Evolutionary conservation across 2,888 invertebrate species (phyloP).

Genomic region (Lissocephala sabroskyi): DNA sequence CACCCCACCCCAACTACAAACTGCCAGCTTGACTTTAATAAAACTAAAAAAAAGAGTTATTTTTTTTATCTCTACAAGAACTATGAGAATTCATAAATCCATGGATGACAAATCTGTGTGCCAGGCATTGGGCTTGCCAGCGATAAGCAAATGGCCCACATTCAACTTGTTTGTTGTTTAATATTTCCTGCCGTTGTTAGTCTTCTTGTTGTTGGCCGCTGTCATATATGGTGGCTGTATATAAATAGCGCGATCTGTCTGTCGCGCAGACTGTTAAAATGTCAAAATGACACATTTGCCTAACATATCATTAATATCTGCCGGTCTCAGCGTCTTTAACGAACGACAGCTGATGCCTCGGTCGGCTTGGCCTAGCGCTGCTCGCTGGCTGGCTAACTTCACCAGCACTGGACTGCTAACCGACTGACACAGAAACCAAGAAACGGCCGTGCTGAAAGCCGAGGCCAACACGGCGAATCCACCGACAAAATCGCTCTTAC

Average conservation of each 20-base stretch:
- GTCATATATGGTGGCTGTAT: constrained; percentile 15
- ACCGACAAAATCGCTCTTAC: constrained; percentile 13
- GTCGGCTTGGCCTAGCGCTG: too few species aligned
- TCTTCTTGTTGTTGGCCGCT: constrained; percentile 10
- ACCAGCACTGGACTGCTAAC: too few species aligned
- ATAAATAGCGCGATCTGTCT: constrained; percentile 50
- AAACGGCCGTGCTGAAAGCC: constrained; percentile 14
- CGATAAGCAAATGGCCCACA: constrained; percentile 58
- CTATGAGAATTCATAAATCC: constrained; percentile 54
- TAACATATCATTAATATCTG: constrained; percentile 63
- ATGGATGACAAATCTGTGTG: constrained; percentile 57
- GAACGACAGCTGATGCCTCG: constrained; percentile 19
- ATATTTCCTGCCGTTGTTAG: constrained; percentile 6
- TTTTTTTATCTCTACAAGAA: too few species aligned
- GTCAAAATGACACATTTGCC: constrained; percentile 66
- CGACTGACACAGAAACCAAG: constrained; percentile 59
- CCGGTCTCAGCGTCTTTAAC: constrained; percentile 10
- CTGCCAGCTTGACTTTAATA: constrained; percentile 29
- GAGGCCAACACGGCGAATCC: constrained; percentile 23
- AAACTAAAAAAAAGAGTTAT: constrained; percentile 12
- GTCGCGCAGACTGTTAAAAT: constrained; percentile 64
- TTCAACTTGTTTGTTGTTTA: constrained; percentile 36
- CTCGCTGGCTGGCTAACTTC: constrained; percentile 43
- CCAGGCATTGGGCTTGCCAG: constrained; percentile 35
- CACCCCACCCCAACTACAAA: too few species aligned